These are phyloP conservation scores for Coluber constrictor DNA, from an alignment of 2,797 vertebrate genomes.

Conservation along the genomic window DNA sequence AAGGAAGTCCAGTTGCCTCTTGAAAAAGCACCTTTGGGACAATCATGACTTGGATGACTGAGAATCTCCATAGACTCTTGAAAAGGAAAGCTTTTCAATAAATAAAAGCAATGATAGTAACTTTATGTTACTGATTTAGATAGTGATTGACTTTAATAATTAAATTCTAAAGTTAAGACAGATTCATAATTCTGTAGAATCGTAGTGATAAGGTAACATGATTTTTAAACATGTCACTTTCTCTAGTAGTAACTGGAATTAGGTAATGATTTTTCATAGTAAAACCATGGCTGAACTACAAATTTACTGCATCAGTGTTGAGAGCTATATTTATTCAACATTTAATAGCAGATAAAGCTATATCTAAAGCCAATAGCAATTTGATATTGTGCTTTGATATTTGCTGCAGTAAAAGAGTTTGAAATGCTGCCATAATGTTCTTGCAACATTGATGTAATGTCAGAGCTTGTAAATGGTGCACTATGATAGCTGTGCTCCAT, in stretches of 20 bases:
- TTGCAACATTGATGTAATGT: neutral
- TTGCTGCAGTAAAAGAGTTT: neutral
- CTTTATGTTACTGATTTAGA: constrained; percentile 52
- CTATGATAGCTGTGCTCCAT: neutral
- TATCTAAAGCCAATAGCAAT: constrained; percentile 24
- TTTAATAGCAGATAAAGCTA: constrained; percentile 55
- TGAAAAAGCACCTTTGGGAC: too few relatives aligned
- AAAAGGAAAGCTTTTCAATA: constrained; percentile 34
- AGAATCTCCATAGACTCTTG: neutral
- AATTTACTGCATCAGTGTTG: constrained; percentile 66
- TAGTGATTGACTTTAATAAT: constrained; percentile 57
- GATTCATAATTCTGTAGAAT: constrained; percentile 56
- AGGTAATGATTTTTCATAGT: constrained; percentile 63
- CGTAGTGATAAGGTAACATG: constrained; percentile 51
- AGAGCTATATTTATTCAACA: constrained; percentile 66
- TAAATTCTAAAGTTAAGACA: constrained; percentile 50
- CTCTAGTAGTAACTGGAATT: constrained; percentile 67
- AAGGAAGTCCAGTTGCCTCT: too few relatives aligned
- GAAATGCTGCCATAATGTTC: neutral
- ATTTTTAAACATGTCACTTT: constrained; percentile 67
- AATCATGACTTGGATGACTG: too few relatives aligned
- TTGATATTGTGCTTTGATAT: constrained; percentile 6
- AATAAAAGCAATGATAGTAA: constrained; percentile 41
- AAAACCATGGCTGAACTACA: constrained; percentile 61
- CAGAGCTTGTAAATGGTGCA: neutral